Percentiles rank a stretch among this genome's conserved stretches.
Conservation (phyloP, 2,797 vertebrate species). For the Sus cebifrons region DNA sequence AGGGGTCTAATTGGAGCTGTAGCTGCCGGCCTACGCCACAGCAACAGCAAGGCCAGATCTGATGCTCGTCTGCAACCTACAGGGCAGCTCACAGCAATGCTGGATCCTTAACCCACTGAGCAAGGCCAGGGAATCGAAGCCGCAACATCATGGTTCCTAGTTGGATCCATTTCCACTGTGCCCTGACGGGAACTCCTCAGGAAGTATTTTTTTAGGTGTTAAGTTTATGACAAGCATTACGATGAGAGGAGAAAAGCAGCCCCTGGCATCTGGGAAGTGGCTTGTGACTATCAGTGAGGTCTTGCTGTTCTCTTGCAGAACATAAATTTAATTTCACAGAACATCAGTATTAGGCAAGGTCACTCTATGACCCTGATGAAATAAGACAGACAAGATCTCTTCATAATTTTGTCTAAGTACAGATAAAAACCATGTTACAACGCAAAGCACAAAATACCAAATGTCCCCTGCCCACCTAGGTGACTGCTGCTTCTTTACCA, state of each 20-base stretch:
- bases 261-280: not conserved
- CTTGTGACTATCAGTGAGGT: not conserved
- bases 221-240: not conserved
- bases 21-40: too few species aligned
- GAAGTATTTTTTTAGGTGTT: not conserved
- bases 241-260: not conserved
- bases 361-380: not conserved
- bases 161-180: too few species aligned
- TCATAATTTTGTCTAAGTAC: not conserved
- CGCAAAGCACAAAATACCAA: not conserved
- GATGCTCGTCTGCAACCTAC: too few species aligned
- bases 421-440: not conserved
- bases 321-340: not conserved
- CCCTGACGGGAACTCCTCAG: too few species aligned
- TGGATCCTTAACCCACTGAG: too few species aligned
- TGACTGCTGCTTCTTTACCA: not conserved
- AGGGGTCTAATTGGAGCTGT: too few species aligned
- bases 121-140: too few species aligned
- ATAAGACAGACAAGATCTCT: not conserved
- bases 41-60: too few species aligned
- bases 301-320: not conserved
- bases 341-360: not conserved
- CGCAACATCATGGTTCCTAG: too few species aligned
- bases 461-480: not conserved
- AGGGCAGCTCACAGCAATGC: too few species aligned